These are phyloP conservation scores for Camelus dromedarius DNA, from an alignment of 2,113 vertebrate species.

Conservation along the genomic window DNA sequence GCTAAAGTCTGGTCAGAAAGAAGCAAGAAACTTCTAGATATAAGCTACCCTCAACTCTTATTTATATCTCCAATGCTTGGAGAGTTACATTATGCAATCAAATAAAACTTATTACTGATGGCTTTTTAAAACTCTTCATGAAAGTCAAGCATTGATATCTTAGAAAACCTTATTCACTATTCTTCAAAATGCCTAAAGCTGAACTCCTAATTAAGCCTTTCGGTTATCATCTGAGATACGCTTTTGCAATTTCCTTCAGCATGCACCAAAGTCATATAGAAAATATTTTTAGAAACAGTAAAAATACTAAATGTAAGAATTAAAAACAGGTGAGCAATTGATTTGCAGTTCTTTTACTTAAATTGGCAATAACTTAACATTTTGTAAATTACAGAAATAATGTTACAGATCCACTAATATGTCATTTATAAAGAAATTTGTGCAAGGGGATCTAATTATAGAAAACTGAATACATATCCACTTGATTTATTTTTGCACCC, in stretches of 20 bases:
- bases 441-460: conserved; percentile 8
- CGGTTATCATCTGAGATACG: neutral
- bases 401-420: neutral
- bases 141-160: conserved; percentile 5
- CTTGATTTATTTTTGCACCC: neutral
- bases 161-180: neutral
- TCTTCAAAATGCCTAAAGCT: neutral
- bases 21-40: neutral
- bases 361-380: neutral
- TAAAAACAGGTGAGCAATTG: neutral
- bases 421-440: neutral
- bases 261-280: neutral
- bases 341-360: neutral
- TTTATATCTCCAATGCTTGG: neutral
- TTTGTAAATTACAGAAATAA: neutral
- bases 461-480: neutral
- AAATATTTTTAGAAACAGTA: neutral
- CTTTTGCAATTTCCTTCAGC: neutral
- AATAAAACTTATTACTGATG: neutral
- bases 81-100: neutral
- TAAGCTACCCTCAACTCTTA: neutral
- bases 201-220: conserved; percentile 41
- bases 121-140: neutral
- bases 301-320: neutral
- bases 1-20: neutral